Evolutionary conservation across 2,888 invertebrate genomes (phyloP).

Genomic region (Muscina levida): DNA sequence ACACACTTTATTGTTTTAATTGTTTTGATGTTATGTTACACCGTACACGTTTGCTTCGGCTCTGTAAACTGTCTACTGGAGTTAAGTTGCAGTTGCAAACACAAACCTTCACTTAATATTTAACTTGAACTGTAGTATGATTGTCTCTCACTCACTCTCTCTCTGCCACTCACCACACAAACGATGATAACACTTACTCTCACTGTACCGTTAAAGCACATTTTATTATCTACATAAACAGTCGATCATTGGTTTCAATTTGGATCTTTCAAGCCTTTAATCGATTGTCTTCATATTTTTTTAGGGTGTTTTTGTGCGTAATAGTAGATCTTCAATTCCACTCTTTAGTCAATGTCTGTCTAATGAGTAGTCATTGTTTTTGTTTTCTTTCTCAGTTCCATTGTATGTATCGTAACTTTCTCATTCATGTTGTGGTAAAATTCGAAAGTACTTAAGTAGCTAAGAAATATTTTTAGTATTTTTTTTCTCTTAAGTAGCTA

Average conservation of each 20-base stretch:
- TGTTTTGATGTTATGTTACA: not conserved
- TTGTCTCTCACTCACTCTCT: not conserved
- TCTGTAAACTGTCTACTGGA: not conserved
- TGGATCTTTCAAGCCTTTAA: not conserved
- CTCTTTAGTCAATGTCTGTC: conserved; percentile 56
- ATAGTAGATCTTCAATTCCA: conserved; percentile 38
- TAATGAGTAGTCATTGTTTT: conserved; percentile 51
- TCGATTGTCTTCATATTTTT: conserved; percentile 7
- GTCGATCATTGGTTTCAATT: not conserved
- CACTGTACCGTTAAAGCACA: not conserved
- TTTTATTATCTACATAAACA: not conserved
- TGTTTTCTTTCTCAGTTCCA: conserved; percentile 23
- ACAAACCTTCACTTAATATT: not conserved
- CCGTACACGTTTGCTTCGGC: not conserved
- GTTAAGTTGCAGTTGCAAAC: not conserved
- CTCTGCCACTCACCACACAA: not conserved
- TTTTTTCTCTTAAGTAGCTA: conserved; percentile 17
- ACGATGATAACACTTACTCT: not conserved
- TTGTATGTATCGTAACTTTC: not conserved
- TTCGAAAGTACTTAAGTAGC: conserved; percentile 33
- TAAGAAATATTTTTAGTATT: conserved; percentile 47
- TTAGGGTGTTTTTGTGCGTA: conserved; percentile 27
- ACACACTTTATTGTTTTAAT: conserved; percentile 1
- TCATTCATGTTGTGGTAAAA: conserved; percentile 55
- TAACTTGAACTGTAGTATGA: not conserved